Evolutionary conservation across 2,888 invertebrate genomes (phyloP).

Genomic region (Drosophila heteroneura): DNA sequence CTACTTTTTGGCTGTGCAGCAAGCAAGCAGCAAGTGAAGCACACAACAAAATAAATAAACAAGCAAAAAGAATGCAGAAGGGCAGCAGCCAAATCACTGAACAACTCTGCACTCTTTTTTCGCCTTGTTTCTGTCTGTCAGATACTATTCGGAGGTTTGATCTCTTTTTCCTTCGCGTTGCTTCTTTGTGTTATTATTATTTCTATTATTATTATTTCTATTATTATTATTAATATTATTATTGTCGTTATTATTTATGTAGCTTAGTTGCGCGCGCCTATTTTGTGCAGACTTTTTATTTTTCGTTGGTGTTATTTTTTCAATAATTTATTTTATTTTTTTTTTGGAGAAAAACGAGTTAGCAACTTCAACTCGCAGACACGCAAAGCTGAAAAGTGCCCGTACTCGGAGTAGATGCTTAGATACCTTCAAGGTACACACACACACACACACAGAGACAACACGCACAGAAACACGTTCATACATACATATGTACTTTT

Average conservation of each 20-base stretch:
- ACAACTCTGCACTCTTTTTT: conserved; percentile 4
- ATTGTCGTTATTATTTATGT: conserved; percentile 41
- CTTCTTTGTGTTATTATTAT: conserved; percentile 21
- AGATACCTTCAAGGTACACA: conserved; percentile 79
- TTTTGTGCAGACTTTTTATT: conserved; percentile 65
- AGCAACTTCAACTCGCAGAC: conserved; percentile 63
- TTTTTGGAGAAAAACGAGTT: conserved; percentile 76
- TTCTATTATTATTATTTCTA: conserved; percentile 45
- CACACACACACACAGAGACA: conserved; percentile 29
- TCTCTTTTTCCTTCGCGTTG: conserved; percentile 17
- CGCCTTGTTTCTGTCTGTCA: conserved; percentile 1
- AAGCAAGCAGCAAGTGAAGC: conserved; percentile 78
- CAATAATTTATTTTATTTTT: conserved; percentile 31
- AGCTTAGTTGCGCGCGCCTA: conserved; percentile 48
- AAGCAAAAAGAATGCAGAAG: conserved; percentile 75
- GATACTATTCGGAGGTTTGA: conserved; percentile 31
- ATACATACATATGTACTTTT: background rate
- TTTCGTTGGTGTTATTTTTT: conserved; percentile 21
- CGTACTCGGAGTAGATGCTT: conserved; percentile 64
- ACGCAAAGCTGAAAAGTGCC: conserved; percentile 53
- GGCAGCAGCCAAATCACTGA: conserved; percentile 54
- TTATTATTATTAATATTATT: conserved; percentile 53
- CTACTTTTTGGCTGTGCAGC: conserved; percentile 54
- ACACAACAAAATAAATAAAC: conserved; percentile 60
- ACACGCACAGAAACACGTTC: conserved; percentile 14